phyloP scores from a whole-genome alignment of 2,113 vertebrate species.

The Tetrax tetrax region DNA sequence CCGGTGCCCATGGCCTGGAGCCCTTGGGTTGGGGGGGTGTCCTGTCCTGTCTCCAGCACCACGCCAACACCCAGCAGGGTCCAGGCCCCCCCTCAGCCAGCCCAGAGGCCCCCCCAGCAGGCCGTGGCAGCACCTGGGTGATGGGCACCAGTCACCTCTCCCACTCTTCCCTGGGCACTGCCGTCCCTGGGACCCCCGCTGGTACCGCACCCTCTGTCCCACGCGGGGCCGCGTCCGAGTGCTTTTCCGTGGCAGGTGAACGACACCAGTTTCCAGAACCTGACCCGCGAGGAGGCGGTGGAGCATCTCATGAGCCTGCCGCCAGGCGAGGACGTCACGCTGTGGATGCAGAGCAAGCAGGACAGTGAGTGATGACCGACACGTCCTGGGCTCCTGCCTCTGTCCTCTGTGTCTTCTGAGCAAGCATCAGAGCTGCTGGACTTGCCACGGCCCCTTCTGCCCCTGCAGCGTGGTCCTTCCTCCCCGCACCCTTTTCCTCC shows the following conservation, averaged over 20 bases:
- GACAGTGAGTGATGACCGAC: constrained; percentile 82
- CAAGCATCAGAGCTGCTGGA: not conserved
- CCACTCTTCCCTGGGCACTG: not conserved
- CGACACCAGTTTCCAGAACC: constrained; percentile 80
- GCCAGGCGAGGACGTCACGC: constrained; percentile 74
- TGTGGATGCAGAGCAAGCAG: constrained; percentile 87
- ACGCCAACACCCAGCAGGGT: not conserved
- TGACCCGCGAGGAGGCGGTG: constrained; percentile 92
- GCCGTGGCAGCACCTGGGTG: not conserved
- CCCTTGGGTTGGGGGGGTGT: too few species aligned
- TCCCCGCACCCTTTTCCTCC: not conserved
- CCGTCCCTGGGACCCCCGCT: not conserved
- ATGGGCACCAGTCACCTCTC: not conserved
- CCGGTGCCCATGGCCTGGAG: not conserved
- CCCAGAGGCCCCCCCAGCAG: not conserved
- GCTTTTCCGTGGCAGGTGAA: constrained; percentile 81
- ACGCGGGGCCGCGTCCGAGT: not conserved
- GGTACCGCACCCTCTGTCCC: fast-evolving
- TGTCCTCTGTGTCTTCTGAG: not conserved
- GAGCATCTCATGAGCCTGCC: constrained; percentile 84
- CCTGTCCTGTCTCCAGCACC: not conserved
- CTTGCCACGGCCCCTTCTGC: not conserved
- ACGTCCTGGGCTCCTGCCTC: not conserved
- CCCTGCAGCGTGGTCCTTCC: not conserved
- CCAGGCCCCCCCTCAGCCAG: not conserved